Evolutionary conservation across 2,888 invertebrate species (phyloP), one percentile per base, ranked within the genome.

Genomic region (Anodontia alba): DNA sequence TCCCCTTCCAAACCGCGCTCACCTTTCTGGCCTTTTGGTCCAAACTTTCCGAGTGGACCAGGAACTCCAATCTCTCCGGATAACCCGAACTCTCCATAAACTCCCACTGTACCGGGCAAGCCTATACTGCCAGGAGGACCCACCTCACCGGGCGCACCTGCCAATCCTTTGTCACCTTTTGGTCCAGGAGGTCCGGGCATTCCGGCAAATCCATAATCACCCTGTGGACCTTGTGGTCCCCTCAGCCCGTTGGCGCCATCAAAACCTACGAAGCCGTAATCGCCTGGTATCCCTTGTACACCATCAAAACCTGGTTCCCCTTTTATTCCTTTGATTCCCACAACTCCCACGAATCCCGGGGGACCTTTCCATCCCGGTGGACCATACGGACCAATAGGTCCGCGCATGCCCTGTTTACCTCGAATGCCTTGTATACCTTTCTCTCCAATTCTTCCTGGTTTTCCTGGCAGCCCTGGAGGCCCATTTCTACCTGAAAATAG

Each of bases 321-420:
- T 29, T 76, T 82, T 33, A 74, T 70, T 29, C 85, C 85, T 33
- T 83, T 85, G 12, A 72, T 72, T 1, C 85, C 85, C 15, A 36
- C 33, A 10, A 71, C 12, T 15, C 85, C 85, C 1, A 70, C 36
- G 42, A 78, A 78, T 17, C 85, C 85, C 1, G 71, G 74, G 1
- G 74, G 76, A 3, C 85, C 85, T 17, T 33, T 46, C 82, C 83
- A 85, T 0, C 85, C 85, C 5, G 80, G 85, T 8, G 80, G 82
- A 5, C 85, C 85, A 36, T 71, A 85, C 29, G 85, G 78, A 7
- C 85, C 85, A 12, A 23, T 74, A 0, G 85, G 85, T 10, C 85
- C 85, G 15, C 76, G 54, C 10, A 81, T 62, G 1, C 85, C 85
- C 15, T 43, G 73, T 2, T 42, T 15, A 5, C 85, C 85, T 0